Conservation (phyloP, 64 coral and sea anemone genomes). For the Platygyra sinensis region DNA sequence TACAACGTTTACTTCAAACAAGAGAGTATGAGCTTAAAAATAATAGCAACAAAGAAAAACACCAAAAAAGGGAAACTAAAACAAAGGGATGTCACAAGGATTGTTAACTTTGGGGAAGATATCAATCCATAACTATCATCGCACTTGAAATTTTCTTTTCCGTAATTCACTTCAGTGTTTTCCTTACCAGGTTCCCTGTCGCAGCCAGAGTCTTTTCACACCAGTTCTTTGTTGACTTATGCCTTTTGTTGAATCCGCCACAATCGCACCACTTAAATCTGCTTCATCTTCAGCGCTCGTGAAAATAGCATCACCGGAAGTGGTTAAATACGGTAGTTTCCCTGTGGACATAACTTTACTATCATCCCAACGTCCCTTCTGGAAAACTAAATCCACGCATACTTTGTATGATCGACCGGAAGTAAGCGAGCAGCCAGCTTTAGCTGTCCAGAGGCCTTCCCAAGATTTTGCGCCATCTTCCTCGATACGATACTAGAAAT, state of each 20-base stretch:
- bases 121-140: too few species aligned
- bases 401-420: neutral
- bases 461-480: conserved; percentile 3
- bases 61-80: too few species aligned
- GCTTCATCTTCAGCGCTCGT: neutral
- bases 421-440: neutral
- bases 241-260: neutral
- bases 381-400: neutral
- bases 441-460: conserved; percentile 37
- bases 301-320: neutral
- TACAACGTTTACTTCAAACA: too few species aligned
- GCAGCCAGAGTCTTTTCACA: conserved; percentile 26
- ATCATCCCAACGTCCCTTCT: conserved; percentile 42
- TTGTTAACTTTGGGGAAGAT: too few species aligned
- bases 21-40: too few species aligned
- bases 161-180: neutral
- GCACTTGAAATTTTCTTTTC: too few species aligned
- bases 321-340: conserved; percentile 22
- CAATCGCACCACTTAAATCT: conserved; percentile 7
- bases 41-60: too few species aligned
- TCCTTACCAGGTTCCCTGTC: conserved; percentile 62
- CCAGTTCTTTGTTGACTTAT: neutral
- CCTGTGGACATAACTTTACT: neutral
- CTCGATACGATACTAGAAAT: conserved; percentile 51
- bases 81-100: too few species aligned